Percentiles rank a stretch among this genome's conserved stretches.
Evolutionary conservation across 2,888 invertebrate genomes (phyloP).

Genomic region (Lamellibrachia satsuma): DNA sequence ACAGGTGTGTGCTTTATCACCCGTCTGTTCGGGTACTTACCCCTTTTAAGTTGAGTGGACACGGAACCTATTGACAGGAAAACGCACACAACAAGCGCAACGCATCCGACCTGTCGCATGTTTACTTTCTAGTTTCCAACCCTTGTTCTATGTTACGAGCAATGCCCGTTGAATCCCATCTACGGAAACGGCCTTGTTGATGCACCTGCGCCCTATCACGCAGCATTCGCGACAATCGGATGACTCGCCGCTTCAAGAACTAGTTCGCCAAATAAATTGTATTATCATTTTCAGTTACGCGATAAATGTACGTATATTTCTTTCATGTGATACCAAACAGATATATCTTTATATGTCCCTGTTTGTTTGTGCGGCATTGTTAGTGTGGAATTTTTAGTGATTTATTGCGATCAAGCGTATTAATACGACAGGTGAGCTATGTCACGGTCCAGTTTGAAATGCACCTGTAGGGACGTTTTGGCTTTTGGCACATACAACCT

Average conservation of each 20-base stretch:
- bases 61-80: neutral
- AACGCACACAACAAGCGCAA: neutral
- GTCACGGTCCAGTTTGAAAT: neutral
- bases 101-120: neutral
- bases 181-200: conserved; percentile 6
- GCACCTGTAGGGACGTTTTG: neutral
- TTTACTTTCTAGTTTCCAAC: neutral
- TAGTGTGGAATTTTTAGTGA: neutral
- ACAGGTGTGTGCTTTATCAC: neutral
- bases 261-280: neutral
- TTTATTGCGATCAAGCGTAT: neutral
- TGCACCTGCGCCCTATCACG: neutral
- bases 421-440: conserved; percentile 12
- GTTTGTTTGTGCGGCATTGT: neutral
- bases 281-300: neutral
- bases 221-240: neutral
- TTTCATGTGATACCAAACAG: neutral
- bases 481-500: neutral
- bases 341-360: neutral
- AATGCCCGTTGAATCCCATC: neutral
- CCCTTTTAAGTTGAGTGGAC: neutral
- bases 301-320: neutral
- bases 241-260: neutral
- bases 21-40: neutral
- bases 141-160: neutral